Percentiles rank a stretch among this genome's conserved stretches.
phyloP scores from a whole-genome alignment of 2,797 vertebrate species.

The Psittacula echo region DNA sequence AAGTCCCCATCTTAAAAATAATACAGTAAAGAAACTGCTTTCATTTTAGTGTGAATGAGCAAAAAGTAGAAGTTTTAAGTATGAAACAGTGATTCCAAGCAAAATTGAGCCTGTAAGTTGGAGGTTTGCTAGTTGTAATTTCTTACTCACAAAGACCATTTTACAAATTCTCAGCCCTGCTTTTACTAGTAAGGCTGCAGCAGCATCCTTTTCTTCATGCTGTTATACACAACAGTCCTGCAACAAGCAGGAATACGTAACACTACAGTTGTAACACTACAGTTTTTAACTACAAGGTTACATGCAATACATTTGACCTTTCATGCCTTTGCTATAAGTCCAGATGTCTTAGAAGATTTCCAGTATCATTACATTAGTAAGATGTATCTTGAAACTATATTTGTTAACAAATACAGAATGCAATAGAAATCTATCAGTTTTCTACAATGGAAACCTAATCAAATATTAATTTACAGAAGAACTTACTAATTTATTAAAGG shows the following conservation, averaged over 20 bases:
- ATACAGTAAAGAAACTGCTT: background rate
- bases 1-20: background rate
- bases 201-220: background rate
- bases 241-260: background rate
- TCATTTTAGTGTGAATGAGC: background rate
- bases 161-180: background rate
- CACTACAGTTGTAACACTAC: background rate
- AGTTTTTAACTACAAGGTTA: background rate
- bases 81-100: background rate
- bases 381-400: background rate
- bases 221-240: background rate
- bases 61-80: background rate
- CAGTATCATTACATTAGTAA: background rate
- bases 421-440: background rate
- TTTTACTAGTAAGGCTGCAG: background rate
- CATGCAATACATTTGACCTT: background rate
- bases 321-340: background rate
- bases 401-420: background rate
- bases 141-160: background rate
- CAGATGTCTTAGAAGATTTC: background rate
- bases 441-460: background rate
- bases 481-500: background rate
- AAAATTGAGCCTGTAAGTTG: background rate
- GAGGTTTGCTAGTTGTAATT: rapidly evolving
- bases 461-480: background rate